A percentile compares a stretch with the other conserved stretches of the same genome.
Conservation (phyloP, 2,797 vertebrate genomes). For the Syngnathus acus region DNA sequence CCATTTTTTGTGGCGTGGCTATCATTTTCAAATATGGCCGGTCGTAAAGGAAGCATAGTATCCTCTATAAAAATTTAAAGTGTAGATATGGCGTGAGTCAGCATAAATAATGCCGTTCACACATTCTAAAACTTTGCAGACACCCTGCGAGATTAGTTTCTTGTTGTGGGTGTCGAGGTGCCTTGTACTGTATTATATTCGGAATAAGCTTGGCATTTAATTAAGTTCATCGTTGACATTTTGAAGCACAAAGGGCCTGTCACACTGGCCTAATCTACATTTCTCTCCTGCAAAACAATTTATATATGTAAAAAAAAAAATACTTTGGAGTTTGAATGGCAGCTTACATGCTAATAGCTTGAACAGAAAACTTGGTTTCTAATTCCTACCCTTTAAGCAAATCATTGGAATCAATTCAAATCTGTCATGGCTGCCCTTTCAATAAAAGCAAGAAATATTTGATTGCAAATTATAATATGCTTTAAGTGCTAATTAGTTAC, state of each 20-base stretch:
- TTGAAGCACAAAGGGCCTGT: not conserved
- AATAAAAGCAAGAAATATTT: not conserved
- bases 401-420: not conserved
- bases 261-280: not conserved
- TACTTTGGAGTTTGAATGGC: not conserved
- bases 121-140: not conserved
- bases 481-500: not conserved
- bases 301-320: not conserved
- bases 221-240: constrained; percentile 18
- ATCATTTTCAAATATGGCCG: no score
- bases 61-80: no score
- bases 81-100: no score
- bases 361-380: not conserved
- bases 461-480: not conserved
- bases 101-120: not conserved
- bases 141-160: not conserved
- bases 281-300: constrained; percentile 1
- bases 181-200: not conserved
- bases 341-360: not conserved
- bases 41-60: no score
- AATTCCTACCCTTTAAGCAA: not conserved
- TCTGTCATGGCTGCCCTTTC: not conserved
- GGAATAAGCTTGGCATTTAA: constrained; percentile 10
- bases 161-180: not conserved
- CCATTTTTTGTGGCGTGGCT: no score